phyloP scores from a whole-genome alignment of 2,888 invertebrate species.

The Rotaria socialis region DNA sequence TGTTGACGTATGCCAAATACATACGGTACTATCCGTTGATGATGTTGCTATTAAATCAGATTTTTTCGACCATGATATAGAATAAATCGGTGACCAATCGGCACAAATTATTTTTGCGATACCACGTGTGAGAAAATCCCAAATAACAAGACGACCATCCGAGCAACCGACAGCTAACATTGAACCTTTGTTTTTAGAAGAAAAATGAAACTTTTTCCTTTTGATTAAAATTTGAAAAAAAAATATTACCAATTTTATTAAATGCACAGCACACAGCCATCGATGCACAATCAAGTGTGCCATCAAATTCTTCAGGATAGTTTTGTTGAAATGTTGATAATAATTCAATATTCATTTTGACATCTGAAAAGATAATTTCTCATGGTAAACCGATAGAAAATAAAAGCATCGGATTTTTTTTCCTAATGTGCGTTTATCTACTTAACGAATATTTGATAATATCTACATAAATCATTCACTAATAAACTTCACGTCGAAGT shows the following conservation, averaged over 20 bases:
- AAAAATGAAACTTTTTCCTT: no score
- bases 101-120: slow-evolving; percentile 94
- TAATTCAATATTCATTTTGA: slow-evolving; percentile 45
- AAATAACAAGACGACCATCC: slow-evolving; percentile 92
- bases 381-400: no score
- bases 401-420: no score
- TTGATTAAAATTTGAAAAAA: no score
- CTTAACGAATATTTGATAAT: no score
- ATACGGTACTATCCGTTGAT: slow-evolving; percentile 93
- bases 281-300: slow-evolving; percentile 44
- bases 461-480: no score
- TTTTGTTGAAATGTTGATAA: slow-evolving; percentile 46
- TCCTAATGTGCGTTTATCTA: no score
- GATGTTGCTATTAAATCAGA: slow-evolving; percentile 75
- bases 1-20: slow-evolving; percentile 87
- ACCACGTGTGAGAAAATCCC: slow-evolving; percentile 95
- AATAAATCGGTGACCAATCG: slow-evolving; percentile 91
- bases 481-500: no score
- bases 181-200: slow-evolving; percentile 65
- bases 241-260: slow-evolving; percentile 31
- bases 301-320: slow-evolving; percentile 47
- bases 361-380: background rate
- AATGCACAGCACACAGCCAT: slow-evolving; percentile 45
- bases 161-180: slow-evolving; percentile 94
- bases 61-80: slow-evolving; percentile 68